Conservation (phyloP, 2,888 invertebrate genomes). For the Microctonus hyperodae region DNA sequence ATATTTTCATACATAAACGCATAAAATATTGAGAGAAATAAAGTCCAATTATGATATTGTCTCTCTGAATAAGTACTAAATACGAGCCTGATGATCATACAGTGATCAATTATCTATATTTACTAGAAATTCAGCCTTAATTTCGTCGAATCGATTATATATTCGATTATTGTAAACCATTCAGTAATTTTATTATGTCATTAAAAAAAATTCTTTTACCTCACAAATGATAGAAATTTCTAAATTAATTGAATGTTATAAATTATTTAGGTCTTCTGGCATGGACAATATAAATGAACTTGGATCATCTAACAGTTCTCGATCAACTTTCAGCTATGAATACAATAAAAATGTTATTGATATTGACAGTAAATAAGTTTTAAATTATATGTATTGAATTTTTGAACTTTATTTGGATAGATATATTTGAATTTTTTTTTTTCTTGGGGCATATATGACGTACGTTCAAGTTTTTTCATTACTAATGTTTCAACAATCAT, state of each 20-base stretch:
- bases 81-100: not conserved
- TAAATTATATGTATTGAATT: not conserved
- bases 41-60: not conserved
- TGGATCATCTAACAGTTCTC: not conserved
- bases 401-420: slow-evolving; percentile 31
- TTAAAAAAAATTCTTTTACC: slow-evolving; percentile 36
- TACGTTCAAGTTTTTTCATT: not conserved
- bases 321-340: not conserved
- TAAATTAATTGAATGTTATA: slow-evolving; percentile 9
- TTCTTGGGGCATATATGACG: not conserved
- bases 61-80: not conserved
- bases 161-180: slow-evolving; percentile 27
- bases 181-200: slow-evolving; percentile 32
- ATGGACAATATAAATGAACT: not conserved
- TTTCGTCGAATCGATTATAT: slow-evolving; percentile 19
- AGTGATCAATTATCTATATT: slow-evolving; percentile 15
- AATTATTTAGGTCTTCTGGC: slow-evolving; percentile 12
- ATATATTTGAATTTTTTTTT: slow-evolving; percentile 35
- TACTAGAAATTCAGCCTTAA: slow-evolving; percentile 5
- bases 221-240: slow-evolving; percentile 22
- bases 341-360: not conserved
- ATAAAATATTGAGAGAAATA: not conserved
- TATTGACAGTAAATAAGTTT: not conserved
- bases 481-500: slow-evolving; percentile 32
- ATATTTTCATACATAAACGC: slow-evolving; percentile 39